Evolutionary conservation across 2,888 invertebrate species (phyloP), one percentile per base, ranked within the genome.

Genomic region (Drosophila niveifrons): DNA sequence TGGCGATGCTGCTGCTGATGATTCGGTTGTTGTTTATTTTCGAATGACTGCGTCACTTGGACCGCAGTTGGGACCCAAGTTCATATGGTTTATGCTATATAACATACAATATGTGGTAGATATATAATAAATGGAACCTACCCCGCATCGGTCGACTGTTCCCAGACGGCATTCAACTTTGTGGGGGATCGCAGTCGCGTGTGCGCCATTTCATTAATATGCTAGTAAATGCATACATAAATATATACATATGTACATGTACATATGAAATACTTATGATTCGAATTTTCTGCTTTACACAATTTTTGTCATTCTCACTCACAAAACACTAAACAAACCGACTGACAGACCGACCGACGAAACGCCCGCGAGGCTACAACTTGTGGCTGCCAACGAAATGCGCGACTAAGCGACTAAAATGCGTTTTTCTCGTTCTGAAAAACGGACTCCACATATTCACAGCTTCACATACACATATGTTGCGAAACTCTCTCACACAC

Each of bases 351-450:
- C 13, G 17, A 36, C 28, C 48, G 13, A 44, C 39, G 7, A 8
- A 15, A 11, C 72, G 58, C 69, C 50, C 50, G 15, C 78, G 68
- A 51, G 48, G 53, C 75, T 76, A 70, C 87, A 84, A 86, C 87
- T 83, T 86, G 83, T 86, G 77, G 82, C 84, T 83, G 80, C 61
- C 72, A 68, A 52, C 71, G 66, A 81, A 65, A 56, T 57, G 51
- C 23, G 44, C 66, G 77, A 39, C 39, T 41, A 41, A 13, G 15
- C 74, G 82, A 84, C 79, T 80, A 62, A 80, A 78, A 69, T 80
- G 74, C 76, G 71, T 77, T 78, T 72, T 64, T 65, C 36, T 43
- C 51, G 50, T 57, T 52, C 59, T 58, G 28, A 67, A 64, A 18
- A 18, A 18, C 29, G 66, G 65, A 77, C 52, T 73, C 52, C 70